phyloP scores from a whole-genome alignment of 1,140 invertebrate genomes.

The Neocloeon triangulifer region DNA sequence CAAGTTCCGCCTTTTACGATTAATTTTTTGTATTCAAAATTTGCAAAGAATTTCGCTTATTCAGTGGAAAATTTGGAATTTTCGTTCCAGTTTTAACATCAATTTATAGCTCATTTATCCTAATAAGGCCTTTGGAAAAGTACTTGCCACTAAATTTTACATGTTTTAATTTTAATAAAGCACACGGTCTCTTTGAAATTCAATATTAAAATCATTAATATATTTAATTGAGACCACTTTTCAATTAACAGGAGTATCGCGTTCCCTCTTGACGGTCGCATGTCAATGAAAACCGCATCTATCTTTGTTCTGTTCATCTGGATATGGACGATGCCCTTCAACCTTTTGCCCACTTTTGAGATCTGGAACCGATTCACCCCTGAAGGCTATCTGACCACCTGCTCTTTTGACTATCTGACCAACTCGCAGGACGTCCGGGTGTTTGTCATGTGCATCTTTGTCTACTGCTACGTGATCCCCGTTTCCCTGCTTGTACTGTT shows the following conservation, averaged over 20 bases:
- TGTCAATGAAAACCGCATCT: constrained; percentile 36
- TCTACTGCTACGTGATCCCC: constrained; percentile 43
- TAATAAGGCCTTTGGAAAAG: too few species aligned
- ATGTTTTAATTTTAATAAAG: too few species aligned
- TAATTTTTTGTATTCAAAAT: constrained; percentile 5
- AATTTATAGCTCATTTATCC: too few species aligned
- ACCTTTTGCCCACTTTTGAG: constrained; percentile 33
- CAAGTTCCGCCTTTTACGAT: constrained; percentile 12
- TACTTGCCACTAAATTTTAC: too few species aligned
- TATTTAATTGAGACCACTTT: too few species aligned
- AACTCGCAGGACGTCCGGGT: constrained; percentile 39
- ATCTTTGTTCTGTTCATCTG: constrained; percentile 38
- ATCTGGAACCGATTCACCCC: constrained; percentile 36
- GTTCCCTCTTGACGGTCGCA: constrained; percentile 44
- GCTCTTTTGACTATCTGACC: constrained; percentile 47
- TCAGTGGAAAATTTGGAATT: too few species aligned
- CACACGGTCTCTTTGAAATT: too few species aligned
- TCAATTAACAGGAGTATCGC: constrained; percentile 49
- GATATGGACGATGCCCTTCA: constrained; percentile 46
- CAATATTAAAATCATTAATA: too few species aligned
- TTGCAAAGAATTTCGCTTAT: too few species aligned
- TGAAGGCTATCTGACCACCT: constrained; percentile 56
- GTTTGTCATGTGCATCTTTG: constrained; percentile 40
- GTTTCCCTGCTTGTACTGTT: constrained; percentile 39
- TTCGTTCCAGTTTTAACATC: too few species aligned